phyloP scores from a whole-genome alignment of 2,113 vertebrate species.

The Murina feae region DNA sequence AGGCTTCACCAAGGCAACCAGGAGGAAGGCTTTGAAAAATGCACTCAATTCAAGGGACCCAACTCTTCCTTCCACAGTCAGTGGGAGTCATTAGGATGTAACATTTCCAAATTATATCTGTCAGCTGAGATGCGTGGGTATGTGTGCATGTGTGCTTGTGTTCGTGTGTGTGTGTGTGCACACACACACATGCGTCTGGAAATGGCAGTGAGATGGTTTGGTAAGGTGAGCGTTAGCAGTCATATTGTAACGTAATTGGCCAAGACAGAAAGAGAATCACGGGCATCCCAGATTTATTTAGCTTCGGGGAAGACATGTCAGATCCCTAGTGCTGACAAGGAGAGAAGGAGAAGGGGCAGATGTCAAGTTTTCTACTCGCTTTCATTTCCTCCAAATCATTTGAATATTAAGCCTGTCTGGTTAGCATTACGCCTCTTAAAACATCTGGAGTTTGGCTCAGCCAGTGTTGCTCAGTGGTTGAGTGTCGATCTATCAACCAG shows the following conservation, averaged over 20 bases:
- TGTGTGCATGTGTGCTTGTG: accelerated
- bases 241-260: not conserved
- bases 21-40: not conserved
- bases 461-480: too few relatives aligned
- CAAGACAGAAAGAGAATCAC: not conserved
- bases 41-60: accelerated
- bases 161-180: accelerated
- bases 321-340: not conserved
- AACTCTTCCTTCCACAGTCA: accelerated
- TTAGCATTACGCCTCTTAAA: not conserved
- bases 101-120: not conserved
- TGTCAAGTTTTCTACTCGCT: accelerated
- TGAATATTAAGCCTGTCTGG: not conserved
- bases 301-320: not conserved
- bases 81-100: not conserved
- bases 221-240: accelerated
- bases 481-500: too few relatives aligned
- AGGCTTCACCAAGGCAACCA: not conserved
- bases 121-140: not conserved
- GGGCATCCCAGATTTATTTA: not conserved
- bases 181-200: accelerated
- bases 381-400: not conserved
- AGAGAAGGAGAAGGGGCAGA: not conserved
- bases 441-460: not conserved
- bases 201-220: accelerated